Base-by-base conservation (phyloP, 92 coral and sea anemone genomes). In the Palythoa grandis region DNA sequence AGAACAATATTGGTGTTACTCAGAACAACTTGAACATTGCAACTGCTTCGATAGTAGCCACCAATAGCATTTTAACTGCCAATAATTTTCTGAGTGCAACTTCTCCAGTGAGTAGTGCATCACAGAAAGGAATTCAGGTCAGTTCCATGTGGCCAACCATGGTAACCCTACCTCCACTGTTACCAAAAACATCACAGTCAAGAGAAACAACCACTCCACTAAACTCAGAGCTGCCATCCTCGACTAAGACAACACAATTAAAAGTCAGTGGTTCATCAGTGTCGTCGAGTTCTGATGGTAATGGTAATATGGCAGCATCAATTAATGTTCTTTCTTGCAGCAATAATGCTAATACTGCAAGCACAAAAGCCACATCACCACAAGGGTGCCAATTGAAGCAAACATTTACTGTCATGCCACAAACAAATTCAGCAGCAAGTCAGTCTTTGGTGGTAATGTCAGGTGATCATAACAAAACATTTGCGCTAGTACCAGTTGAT, bases 401-500 rank as follows among this genome's bases (percentile, higher is more conserved):
- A 17, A 29, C 82, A 25, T 77, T 77, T 77, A 77, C 82, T 13
- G 70, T 77, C 52, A 37, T 77, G 70, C 82, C 68, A 2, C 82
- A 77, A 38, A 54, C 82, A 29, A 57, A 20, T 19, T 54, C 82
- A 23, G 69, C 67, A 35, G 24, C 40, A 16, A 77, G 24, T 60
- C 82, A 77, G 23, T n/a, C 82, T 38, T 60, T 77, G 12, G 52
- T 80, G 11, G 85, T 80, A 5, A 80, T 80, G 85, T 74, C 74
- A 20, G 85, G 85, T 23, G 75, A 80, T 66, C 74, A 63, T n/a
- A 80, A 80, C 72, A 80, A 80, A 50, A 66, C 85, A 3, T 80
- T 80, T 80, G 85, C 85, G 16, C 85, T 80, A 20, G 74, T 80
- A 29, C 85, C 74, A 66, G 85, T 80, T 47, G 39, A 67, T 47